Conservation (phyloP, 2,888 invertebrate genomes). For the Yponomeuta cagnagella region DNA sequence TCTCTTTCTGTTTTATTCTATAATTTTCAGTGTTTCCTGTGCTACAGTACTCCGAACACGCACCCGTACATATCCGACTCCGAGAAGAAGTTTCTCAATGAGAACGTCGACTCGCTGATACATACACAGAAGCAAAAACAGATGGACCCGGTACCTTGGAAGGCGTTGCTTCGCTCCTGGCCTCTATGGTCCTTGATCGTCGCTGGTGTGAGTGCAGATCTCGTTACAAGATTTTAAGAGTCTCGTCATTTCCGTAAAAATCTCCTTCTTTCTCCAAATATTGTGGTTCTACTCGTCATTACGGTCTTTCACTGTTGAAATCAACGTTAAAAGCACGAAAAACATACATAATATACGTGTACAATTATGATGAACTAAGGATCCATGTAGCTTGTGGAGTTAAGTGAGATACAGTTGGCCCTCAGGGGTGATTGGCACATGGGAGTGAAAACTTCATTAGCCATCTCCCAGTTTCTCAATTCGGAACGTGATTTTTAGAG, state of each 20-base stretch:
- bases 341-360: too few relatives aligned
- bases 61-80: constrained; percentile 73
- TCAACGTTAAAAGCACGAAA: too few relatives aligned
- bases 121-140: constrained; percentile 47
- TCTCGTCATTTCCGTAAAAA: neutral
- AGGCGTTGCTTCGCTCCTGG: constrained; percentile 77
- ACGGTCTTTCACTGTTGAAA: neutral
- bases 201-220: constrained; percentile 69
- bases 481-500: too few relatives aligned
- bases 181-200: constrained; percentile 84
- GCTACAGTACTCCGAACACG: constrained; percentile 68
- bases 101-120: constrained; percentile 73
- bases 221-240: too few relatives aligned
- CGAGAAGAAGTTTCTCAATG: constrained; percentile 71
- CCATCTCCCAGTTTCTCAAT: too few relatives aligned
- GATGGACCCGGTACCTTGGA: constrained; percentile 81
- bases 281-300: too few relatives aligned
- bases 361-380: too few relatives aligned
- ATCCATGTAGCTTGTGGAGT: too few relatives aligned
- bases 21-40: constrained; percentile 52
- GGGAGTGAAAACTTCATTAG: too few relatives aligned
- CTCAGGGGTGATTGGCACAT: too few relatives aligned
- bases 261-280: neutral
- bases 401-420: too few relatives aligned
- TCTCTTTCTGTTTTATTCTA: neutral